Conservation (phyloP, 2,113 vertebrate species). For the Rhinolophus sinicus region DNA sequence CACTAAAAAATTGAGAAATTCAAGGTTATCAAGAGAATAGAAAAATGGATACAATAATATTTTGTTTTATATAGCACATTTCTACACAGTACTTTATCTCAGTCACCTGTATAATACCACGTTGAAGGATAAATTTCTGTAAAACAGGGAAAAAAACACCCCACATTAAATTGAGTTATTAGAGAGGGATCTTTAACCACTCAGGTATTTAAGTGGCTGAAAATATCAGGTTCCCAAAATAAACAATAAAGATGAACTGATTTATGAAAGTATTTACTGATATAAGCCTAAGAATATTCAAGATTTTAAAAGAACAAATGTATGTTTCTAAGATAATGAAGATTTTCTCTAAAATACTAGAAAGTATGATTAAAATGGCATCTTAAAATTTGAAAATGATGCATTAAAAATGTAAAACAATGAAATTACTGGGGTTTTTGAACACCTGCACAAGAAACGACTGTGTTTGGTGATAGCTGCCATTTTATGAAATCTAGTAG, state of each 20-base stretch:
- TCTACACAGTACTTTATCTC: not conserved
- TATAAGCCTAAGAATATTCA: not conserved
- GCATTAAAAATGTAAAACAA: slow-evolving; percentile 16
- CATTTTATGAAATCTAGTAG: slow-evolving; percentile 55
- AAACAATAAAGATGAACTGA: not conserved
- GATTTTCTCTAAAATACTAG: not conserved
- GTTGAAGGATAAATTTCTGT: not conserved
- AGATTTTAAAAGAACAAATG: not conserved
- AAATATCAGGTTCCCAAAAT: slow-evolving; percentile 1
- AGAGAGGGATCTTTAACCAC: not conserved
- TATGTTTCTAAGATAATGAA: not conserved
- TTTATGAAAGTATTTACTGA: not conserved
- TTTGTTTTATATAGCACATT: not conserved
- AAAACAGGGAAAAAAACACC: not conserved
- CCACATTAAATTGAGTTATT: not conserved
- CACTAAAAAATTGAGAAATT: not conserved
- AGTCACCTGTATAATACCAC: not conserved
- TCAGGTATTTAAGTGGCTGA: slow-evolving; percentile 23
- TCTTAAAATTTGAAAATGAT: slow-evolving; percentile 20
- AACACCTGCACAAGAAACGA: slow-evolving; percentile 60
- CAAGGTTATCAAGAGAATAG: not conserved
- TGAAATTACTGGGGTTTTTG: not conserved
- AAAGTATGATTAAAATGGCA: not conserved
- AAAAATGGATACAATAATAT: not conserved
- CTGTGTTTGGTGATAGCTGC: slow-evolving; percentile 2